Conservation (phyloP, 2,888 invertebrate genomes). For the Girardia tigrina region DNA sequence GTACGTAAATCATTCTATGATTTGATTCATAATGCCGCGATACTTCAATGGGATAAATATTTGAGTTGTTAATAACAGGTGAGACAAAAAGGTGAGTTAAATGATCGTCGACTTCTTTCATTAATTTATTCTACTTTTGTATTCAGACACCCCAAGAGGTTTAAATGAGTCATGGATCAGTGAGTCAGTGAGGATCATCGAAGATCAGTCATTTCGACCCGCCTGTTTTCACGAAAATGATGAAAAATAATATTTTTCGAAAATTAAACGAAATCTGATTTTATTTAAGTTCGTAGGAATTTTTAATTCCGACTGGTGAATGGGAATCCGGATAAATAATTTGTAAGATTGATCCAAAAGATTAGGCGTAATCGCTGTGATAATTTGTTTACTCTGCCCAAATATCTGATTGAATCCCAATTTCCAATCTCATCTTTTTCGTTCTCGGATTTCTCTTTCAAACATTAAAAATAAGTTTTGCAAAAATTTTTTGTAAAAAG, state of each 20-base stretch:
- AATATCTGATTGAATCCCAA: constrained; percentile 17
- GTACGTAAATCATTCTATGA: neutral
- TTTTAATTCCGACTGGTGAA: neutral
- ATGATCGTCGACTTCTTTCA: neutral
- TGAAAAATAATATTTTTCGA: too few relatives aligned
- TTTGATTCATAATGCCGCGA: neutral
- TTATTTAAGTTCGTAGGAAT: too few relatives aligned
- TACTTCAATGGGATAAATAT: neutral
- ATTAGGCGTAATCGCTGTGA: neutral
- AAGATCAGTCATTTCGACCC: neutral
- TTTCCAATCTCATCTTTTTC: too few relatives aligned
- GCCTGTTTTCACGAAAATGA: too few relatives aligned
- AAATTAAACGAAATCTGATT: too few relatives aligned
- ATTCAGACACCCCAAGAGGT: neutral
- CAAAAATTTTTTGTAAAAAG: too few relatives aligned
- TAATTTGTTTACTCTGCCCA: neutral
- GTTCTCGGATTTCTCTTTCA: too few relatives aligned
- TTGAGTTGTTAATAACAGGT: neutral
- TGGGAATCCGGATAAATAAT: neutral
- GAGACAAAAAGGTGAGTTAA: constrained; percentile 23
- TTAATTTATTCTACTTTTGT: neutral
- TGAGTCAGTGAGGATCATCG: neutral
- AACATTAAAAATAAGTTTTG: too few relatives aligned
- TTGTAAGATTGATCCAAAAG: neutral
- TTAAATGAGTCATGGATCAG: neutral